Base-by-base conservation (phyloP, 2,797 vertebrate species). In the Agapornis canus region DNA sequence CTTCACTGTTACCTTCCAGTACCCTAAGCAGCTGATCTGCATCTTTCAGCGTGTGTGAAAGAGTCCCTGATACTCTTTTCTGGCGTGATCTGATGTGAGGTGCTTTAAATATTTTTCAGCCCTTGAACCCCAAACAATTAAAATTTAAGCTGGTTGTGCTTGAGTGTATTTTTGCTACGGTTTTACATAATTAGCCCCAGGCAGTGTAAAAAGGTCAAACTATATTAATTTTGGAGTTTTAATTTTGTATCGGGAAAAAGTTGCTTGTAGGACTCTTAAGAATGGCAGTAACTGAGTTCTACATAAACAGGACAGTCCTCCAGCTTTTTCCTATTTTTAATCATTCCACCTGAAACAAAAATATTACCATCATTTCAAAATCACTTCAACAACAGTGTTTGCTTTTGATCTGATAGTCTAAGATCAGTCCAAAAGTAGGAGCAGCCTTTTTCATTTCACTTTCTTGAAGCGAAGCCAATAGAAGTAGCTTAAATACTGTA, bases 341-440 rank as follows among this genome's bases (percentile, higher is more conserved):
- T 82, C 35, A 15, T 76, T 93, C 39, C 31, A 70, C 54, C 73
- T 90, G 77, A 77, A 92, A 71, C 10, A 70, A 80, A 51, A 48
- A 12, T 2, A 17, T 72, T 69, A 49, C 32, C 1, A 0, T 92
- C 2, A 71, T 31, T 73, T 66, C 60, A 85, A 39, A 94, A 68
- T 49, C 2, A 70, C 48, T 92, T 95, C 75, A 77, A 10, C 82
- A 70, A 31, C 61, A 77, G 22, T 31, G 19, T 66, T 89, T 86
- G 29, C 49, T 73, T 95, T 90, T 96, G 90, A 86, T 92, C 51
- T 82, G 61, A 26, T 77, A 69, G 65, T 26, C 61, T 82, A 32
- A 60, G 59, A 70, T 93, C 75, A 71, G 31, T 70, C 48, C 48
- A 64, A 78, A 83, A 83, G 35, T 78, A 69, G 21, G 29, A 63